Conservation (phyloP, 2,888 invertebrate genomes). For the Galerucella calmariensis region DNA sequence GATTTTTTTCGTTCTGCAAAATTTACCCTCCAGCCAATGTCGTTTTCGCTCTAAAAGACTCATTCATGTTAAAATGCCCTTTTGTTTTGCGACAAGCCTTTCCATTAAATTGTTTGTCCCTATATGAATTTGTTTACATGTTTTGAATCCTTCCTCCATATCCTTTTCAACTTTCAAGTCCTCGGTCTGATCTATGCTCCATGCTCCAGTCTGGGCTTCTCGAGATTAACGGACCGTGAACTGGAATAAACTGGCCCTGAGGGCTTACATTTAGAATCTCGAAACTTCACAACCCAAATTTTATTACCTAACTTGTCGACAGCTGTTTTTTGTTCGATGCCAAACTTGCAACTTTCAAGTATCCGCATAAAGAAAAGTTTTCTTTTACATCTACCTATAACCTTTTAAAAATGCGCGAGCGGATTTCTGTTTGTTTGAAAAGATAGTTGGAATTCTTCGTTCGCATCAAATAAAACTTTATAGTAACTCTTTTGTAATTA, state of each 20-base stretch:
- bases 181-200: slow-evolving; percentile 43
- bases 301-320: slow-evolving; percentile 49
- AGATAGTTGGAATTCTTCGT: slow-evolving; percentile 18
- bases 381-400: slow-evolving; percentile 22
- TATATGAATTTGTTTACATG: slow-evolving; percentile 15
- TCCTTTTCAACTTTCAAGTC: slow-evolving; percentile 12
- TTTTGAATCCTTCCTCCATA: slow-evolving; percentile 19
- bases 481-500: neutral
- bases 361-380: slow-evolving; percentile 32
- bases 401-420: slow-evolving; percentile 20
- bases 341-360: slow-evolving; percentile 26
- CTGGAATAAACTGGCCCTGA: slow-evolving; percentile 55
- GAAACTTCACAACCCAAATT: slow-evolving; percentile 53
- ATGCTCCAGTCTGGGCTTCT: slow-evolving; percentile 46
- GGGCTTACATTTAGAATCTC: slow-evolving; percentile 50
- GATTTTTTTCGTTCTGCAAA: neutral
- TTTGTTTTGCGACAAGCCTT: slow-evolving; percentile 24
- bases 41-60: neutral
- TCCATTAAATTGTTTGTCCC: slow-evolving; percentile 9
- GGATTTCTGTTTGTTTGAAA: slow-evolving; percentile 14
- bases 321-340: slow-evolving; percentile 35
- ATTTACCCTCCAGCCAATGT: slow-evolving; percentile 2
- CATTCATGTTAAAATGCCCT: slow-evolving; percentile 2
- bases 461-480: slow-evolving; percentile 2
- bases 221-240: slow-evolving; percentile 53